Evolutionary conservation across 2,797 vertebrate species (phyloP).

Genomic region (Thamnophis elegans): DNA sequence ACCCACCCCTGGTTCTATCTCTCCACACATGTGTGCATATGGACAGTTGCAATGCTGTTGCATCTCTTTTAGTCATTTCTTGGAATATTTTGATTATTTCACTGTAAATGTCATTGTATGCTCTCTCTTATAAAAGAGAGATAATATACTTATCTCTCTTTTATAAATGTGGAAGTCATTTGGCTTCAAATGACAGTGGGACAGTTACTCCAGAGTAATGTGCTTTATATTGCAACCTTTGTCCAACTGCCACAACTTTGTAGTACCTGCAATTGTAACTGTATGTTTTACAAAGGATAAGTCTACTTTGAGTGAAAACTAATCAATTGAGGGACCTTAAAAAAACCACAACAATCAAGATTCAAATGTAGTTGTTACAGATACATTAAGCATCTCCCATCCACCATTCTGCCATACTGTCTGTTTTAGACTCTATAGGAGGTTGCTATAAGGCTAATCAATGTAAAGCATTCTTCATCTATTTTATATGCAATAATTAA

Average conservation of each 20-base stretch:
- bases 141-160: background rate
- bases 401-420: background rate
- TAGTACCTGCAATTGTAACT: background rate
- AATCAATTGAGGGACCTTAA: background rate
- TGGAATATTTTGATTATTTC: background rate
- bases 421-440: background rate
- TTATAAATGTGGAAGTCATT: background rate
- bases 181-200: background rate
- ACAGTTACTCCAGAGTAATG: background rate
- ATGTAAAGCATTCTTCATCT: background rate
- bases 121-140: no score
- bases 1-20: background rate
- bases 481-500: background rate
- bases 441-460: background rate
- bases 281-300: background rate
- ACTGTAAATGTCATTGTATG: background rate
- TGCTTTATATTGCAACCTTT: background rate
- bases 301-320: background rate
- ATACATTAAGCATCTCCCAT: background rate
- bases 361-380: background rate
- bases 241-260: background rate
- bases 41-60: background rate
- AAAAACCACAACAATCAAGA: background rate
- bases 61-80: background rate
- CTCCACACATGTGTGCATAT: background rate